Base-by-base conservation (phyloP, 2,797 vertebrate species). In the Leptoclinus maculatus region DNA sequence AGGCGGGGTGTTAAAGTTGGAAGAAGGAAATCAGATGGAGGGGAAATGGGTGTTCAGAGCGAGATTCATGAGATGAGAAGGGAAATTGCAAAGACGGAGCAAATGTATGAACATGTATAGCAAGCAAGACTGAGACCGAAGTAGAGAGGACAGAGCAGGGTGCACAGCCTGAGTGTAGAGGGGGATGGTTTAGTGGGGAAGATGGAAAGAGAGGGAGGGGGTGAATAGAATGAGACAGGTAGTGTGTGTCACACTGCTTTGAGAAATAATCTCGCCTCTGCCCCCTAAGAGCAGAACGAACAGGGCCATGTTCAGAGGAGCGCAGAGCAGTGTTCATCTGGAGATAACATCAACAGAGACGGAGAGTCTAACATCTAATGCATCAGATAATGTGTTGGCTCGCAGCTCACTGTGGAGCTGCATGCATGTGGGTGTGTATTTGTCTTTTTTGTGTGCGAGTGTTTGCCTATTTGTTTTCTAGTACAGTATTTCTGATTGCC, bases 291-390 rank as follows among this genome's bases (percentile, higher is more conserved):
- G 65, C 67, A 12, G 78, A 84, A 82, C 57, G 84, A 72, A 58
- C 32, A 10, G 76, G 79, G 82, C 59, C 66, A 64, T 85, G 82
- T 88, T 82, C 6, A 2, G 66, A 71, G 71, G 76, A 51, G 65
- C 74, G 27, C 66, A 38, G 78, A 80, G 38, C 71, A 47, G 71
- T 72, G 77, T 80, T 90, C 78, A 66, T 81, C 76, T 72, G 64
- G 16, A 81, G 87, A 91, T 88, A 85, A 84, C 83, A 91, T 89
- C 83, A 41, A 47, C 36, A 58, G 29, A 81, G 88, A 84, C 78
- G 23, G 38, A 80, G 74, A 85, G 65, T 79, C 78, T 68, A 38
- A 76, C 85, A 83, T 71, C 76, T 75, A 57, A 77, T 74, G 72
- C 76, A 79, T 82, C 83, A 74, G 85, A 88, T 87, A 87, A 71